Conservation (phyloP, 2,888 invertebrate genomes). For the Rutpela maculata region DNA sequence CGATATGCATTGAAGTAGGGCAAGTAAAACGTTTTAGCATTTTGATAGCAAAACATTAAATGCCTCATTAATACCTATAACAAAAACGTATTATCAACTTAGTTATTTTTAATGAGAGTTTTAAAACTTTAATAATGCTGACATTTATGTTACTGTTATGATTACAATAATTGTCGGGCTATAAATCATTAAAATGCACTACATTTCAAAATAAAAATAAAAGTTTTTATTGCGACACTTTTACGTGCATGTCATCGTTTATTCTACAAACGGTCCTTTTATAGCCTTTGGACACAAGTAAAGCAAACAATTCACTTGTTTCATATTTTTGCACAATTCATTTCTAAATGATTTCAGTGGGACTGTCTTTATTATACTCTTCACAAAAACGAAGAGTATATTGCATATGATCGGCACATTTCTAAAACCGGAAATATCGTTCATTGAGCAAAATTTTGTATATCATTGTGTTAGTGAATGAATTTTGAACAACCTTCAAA, state of each 20-base stretch:
- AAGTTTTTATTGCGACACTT: constrained; percentile 3
- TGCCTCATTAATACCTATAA: constrained; percentile 50
- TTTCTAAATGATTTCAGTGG: too few species aligned
- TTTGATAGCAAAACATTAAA: constrained; percentile 48
- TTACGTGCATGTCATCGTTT: not conserved
- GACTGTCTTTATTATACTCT: too few species aligned
- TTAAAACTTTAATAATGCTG: constrained; percentile 19
- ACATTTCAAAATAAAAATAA: constrained; percentile 3
- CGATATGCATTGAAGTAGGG: constrained; percentile 39
- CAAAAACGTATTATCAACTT: constrained; percentile 21
- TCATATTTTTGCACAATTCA: too few species aligned
- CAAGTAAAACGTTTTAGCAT: constrained; percentile 46
- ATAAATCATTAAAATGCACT: constrained; percentile 12
- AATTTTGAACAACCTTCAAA: too few species aligned
- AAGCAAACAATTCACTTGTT: not conserved
- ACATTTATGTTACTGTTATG: constrained; percentile 19
- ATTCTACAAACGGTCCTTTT: not conserved
- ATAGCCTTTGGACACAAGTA: not conserved
- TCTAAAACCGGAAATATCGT: too few species aligned
- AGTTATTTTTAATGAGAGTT: constrained; percentile 24
- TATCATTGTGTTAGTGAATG: too few species aligned
- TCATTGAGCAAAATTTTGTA: too few species aligned
- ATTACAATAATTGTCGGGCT: constrained; percentile 8
- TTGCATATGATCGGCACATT: too few species aligned
- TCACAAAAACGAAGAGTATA: too few species aligned